These are phyloP conservation scores for Serranus cabrilla DNA, from an alignment of 2,797 vertebrate genomes.

Conservation along the genomic window DNA sequence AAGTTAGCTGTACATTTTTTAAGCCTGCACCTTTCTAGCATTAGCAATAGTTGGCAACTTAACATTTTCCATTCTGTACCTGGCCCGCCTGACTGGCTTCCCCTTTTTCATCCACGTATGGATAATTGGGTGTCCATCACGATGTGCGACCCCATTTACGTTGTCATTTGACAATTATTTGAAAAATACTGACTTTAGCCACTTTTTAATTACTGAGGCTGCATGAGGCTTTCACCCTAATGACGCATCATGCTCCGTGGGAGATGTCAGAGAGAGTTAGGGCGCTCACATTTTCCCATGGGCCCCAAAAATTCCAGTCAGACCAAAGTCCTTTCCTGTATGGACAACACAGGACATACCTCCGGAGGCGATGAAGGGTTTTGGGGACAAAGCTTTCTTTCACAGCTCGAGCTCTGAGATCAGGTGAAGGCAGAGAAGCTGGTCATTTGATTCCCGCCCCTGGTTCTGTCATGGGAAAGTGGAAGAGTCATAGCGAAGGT, in stretches of 20 bases:
- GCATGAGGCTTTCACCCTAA: slow-evolving; percentile 20
- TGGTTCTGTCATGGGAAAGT: slow-evolving; percentile 76
- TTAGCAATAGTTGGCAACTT: too few relatives aligned
- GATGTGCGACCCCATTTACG: background rate
- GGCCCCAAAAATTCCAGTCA: slow-evolving; percentile 72
- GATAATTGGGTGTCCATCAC: background rate
- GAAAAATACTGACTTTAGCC: background rate
- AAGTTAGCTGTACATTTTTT: too few relatives aligned
- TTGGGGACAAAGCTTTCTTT: slow-evolving; percentile 78
- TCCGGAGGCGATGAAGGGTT: slow-evolving; percentile 75
- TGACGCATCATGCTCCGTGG: slow-evolving; percentile 38
- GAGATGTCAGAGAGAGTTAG: slow-evolving; percentile 48
- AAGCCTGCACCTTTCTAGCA: too few relatives aligned
- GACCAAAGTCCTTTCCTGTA: slow-evolving; percentile 74
- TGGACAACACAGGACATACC: slow-evolving; percentile 73
- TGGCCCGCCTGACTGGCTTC: too few relatives aligned
- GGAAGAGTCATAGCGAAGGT: slow-evolving; percentile 29
- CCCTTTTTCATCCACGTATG: too few relatives aligned
- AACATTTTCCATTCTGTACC: too few relatives aligned
- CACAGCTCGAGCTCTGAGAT: slow-evolving; percentile 59
- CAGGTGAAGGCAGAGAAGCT: slow-evolving; percentile 73
- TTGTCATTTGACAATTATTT: slow-evolving; percentile 4
- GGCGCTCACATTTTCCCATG: slow-evolving; percentile 63
- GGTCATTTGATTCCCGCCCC: slow-evolving; percentile 64
- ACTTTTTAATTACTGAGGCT: slow-evolving; percentile 11